phyloP scores from a whole-genome alignment of 1,140 invertebrate genomes.

The Drosophila tsacasi region DNA sequence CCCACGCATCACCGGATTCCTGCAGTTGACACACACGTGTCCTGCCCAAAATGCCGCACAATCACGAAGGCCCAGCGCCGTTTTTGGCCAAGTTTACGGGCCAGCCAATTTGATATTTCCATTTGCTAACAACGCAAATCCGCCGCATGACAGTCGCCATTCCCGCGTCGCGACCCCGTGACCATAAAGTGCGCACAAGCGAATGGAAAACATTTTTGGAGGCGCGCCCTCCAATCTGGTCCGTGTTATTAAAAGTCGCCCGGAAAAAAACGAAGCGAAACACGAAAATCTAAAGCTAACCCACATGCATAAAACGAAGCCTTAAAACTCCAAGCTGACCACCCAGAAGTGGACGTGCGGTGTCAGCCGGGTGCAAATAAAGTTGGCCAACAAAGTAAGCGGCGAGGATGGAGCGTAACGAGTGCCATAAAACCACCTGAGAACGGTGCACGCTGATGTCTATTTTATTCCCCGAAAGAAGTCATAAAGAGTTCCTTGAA shows the following conservation, averaged over 20 bases:
- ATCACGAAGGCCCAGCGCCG: slow-evolving; percentile 40
- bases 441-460: slow-evolving; percentile 17
- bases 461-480: slow-evolving; percentile 30
- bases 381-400: slow-evolving; percentile 67
- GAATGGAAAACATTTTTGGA: slow-evolving; percentile 34
- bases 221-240: slow-evolving; percentile 39
- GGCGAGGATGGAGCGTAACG: slow-evolving; percentile 42
- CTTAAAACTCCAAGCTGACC: slow-evolving; percentile 67
- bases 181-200: slow-evolving; percentile 71
- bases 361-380: slow-evolving; percentile 64
- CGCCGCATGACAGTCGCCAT: slow-evolving; percentile 43
- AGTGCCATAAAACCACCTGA: slow-evolving; percentile 53
- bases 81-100: slow-evolving; percentile 16
- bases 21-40: slow-evolving; percentile 38
- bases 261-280: slow-evolving; percentile 12
- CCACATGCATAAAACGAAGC: slow-evolving; percentile 64
- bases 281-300: slow-evolving; percentile 36
- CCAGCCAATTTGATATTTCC: slow-evolving; percentile 45
- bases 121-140: slow-evolving; percentile 52
- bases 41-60: slow-evolving; percentile 45
- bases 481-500: slow-evolving; percentile 26
- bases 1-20: slow-evolving; percentile 29
- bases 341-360: slow-evolving; percentile 58
- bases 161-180: slow-evolving; percentile 18
- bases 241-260: slow-evolving; percentile 52